These are phyloP conservation scores for Prionailurus viverrinus DNA, from an alignment of 2,113 vertebrate genomes.

Conservation along the genomic window DNA sequence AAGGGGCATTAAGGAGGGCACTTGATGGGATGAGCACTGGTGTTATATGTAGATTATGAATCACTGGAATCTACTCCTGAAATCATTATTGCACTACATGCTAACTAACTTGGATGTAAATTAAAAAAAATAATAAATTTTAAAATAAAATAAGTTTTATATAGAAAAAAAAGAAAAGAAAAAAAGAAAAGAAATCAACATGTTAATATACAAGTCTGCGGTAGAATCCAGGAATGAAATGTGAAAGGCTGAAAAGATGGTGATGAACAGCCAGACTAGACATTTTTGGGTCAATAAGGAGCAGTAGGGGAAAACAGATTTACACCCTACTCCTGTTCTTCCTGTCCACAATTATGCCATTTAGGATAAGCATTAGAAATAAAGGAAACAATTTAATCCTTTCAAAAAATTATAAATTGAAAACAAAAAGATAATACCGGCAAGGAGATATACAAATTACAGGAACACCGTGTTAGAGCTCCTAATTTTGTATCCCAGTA, in stretches of 20 bases:
- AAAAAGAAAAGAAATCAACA: neutral
- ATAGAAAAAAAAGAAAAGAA: too few relatives aligned
- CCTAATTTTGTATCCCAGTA: neutral
- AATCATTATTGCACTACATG: too few relatives aligned
- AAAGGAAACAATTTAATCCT: neutral
- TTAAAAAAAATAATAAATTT: too few relatives aligned
- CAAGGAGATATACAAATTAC: neutral
- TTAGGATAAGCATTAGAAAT: constrained; percentile 37
- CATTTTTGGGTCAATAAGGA: neutral
- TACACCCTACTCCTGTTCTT: neutral
- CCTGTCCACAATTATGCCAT: neutral
- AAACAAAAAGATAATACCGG: neutral
- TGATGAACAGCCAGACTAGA: neutral
- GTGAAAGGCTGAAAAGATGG: neutral
- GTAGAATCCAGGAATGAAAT: neutral
- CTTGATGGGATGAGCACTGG: too few relatives aligned
- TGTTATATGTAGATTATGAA: too few relatives aligned
- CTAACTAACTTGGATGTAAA: too few relatives aligned
- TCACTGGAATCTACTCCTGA: too few relatives aligned
- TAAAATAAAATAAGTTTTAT: too few relatives aligned
- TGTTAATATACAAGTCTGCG: neutral
- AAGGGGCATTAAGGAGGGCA: too few relatives aligned
- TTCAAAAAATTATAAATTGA: neutral
- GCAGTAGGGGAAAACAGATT: neutral
- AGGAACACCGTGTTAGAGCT: neutral